Conservation (phyloP, 2,797 vertebrate genomes). For the Falco berigora region DNA sequence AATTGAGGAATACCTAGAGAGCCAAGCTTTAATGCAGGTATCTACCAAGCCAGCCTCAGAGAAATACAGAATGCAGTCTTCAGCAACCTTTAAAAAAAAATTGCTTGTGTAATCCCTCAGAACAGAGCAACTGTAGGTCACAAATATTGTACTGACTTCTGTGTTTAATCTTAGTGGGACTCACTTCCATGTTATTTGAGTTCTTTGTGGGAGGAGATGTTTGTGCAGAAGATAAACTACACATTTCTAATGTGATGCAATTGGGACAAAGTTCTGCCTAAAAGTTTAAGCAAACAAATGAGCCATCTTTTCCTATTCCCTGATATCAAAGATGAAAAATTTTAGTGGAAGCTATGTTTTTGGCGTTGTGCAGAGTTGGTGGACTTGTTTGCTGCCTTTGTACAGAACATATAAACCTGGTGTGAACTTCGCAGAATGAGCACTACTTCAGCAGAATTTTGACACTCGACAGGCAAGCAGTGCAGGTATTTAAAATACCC, state of each 20-base stretch:
- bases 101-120: not conserved
- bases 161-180: slow-evolving; percentile 5
- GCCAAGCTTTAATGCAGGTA: not conserved
- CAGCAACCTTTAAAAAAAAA: not conserved
- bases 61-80: not conserved
- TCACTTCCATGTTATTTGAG: not conserved
- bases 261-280: not conserved
- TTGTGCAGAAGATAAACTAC: slow-evolving; percentile 31
- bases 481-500: not conserved
- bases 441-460: not conserved
- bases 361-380: not conserved
- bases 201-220: slow-evolving; percentile 39
- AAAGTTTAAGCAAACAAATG: slow-evolving; percentile 27
- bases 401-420: not conserved
- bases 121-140: not conserved
- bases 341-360: not conserved
- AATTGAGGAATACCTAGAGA: not conserved
- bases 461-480: not conserved
- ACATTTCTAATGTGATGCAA: slow-evolving; percentile 23
- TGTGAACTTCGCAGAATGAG: not conserved
- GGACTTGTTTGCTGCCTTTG: not conserved
- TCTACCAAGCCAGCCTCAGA: not conserved
- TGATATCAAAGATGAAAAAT: not conserved
- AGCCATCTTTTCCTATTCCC: not conserved
- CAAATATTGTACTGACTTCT: not conserved